phyloP scores from a whole-genome alignment of 2,797 vertebrate species.

The Poecilia wingei region DNA sequence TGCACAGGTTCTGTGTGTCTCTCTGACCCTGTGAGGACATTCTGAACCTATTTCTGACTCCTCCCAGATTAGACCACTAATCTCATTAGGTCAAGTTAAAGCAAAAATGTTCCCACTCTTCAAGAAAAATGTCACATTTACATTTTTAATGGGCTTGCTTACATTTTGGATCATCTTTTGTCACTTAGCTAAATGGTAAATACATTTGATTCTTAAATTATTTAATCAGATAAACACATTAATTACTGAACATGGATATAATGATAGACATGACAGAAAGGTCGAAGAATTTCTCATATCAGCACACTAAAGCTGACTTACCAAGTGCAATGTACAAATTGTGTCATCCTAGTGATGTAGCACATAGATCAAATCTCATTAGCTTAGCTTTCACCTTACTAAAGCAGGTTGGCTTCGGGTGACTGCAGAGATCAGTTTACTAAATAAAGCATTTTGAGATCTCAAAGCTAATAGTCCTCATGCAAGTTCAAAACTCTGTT shows the following conservation, averaged over 20 bases:
- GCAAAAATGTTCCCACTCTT: conserved; percentile 48
- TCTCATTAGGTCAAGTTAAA: conserved; percentile 73
- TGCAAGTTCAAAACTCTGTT: conserved; percentile 3
- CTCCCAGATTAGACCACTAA: conserved; percentile 77
- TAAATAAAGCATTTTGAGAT: conserved; percentile 26
- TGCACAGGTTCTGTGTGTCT: conserved; percentile 14
- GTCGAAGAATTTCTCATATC: conserved; percentile 1
- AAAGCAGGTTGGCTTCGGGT: conserved; percentile 70
- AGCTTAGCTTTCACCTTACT: conserved; percentile 57
- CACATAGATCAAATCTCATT: conserved; percentile 59
- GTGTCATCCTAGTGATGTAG: conserved; percentile 29
- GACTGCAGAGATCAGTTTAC: conserved; percentile 36
- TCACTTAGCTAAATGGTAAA: background rate
- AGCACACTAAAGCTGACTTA: background rate
- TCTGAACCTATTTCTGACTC: conserved; percentile 72
- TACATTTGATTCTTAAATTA: background rate
- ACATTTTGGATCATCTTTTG: background rate
- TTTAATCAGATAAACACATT: background rate
- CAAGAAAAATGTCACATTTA: conserved; percentile 18
- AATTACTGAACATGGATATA: background rate
- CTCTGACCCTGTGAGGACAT: conserved; percentile 24
- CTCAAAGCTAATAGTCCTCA: conserved; percentile 8
- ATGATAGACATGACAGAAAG: background rate
- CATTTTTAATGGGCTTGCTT: background rate
- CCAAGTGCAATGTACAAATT: conserved; percentile 22